Conservation (phyloP, 23 tunicate species). For the Clavelina lepadiformis region DNA sequence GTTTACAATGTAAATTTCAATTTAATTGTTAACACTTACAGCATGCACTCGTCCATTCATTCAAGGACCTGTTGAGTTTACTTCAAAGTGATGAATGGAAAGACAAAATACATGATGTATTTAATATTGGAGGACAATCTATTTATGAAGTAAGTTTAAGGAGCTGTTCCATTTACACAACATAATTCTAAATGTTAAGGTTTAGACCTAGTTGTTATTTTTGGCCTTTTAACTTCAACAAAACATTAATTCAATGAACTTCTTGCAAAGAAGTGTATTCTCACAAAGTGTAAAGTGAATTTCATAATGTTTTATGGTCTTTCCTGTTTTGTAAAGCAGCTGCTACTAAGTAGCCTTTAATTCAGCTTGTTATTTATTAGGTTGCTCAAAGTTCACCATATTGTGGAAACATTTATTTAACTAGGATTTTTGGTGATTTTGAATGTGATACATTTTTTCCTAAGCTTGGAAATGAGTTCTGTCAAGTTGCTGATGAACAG, state of each 20-base stretch:
- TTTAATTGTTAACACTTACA: too few relatives aligned
- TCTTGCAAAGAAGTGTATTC: too few relatives aligned
- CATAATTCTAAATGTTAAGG: too few relatives aligned
- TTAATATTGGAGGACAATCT: slow-evolving; percentile 60
- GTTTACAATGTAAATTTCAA: too few relatives aligned
- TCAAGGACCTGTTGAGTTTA: slow-evolving; percentile 38
- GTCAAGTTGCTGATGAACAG: too few relatives aligned
- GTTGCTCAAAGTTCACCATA: slow-evolving; percentile 48
- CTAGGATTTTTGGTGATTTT: slow-evolving; percentile 59
- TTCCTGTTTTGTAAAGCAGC: neutral
- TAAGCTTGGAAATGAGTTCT: too few relatives aligned
- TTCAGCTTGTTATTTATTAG: slow-evolving; percentile 19
- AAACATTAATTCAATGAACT: too few relatives aligned
- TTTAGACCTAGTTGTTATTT: too few relatives aligned
- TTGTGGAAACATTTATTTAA: slow-evolving; percentile 66
- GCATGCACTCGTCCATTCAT: slow-evolving; percentile 59
- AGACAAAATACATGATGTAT: slow-evolving; percentile 79
- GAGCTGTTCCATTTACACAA: too few relatives aligned
- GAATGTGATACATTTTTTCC: slow-evolving; percentile 88
- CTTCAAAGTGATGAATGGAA: slow-evolving; percentile 55
- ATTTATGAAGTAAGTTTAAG: slow-evolving; percentile 66
- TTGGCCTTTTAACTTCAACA: too few relatives aligned
- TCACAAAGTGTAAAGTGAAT: too few relatives aligned
- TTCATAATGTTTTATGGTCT: too few relatives aligned
- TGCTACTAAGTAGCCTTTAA: neutral